Evolutionary conservation across 2,888 invertebrate species (phyloP).

Genomic region (Lithophane socia): DNA sequence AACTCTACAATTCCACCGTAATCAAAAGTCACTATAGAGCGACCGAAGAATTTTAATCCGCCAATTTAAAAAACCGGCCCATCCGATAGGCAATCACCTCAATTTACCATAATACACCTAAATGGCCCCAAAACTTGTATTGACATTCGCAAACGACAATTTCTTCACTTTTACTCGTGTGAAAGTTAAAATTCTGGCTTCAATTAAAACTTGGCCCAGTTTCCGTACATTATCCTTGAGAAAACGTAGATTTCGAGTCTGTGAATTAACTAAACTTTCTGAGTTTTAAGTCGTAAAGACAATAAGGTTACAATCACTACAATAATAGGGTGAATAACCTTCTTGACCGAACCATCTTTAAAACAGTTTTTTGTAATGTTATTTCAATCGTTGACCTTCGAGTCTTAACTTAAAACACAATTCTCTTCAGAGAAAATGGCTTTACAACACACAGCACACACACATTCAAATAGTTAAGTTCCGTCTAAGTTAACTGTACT

Average conservation of each 20-base stretch:
- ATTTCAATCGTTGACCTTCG: constrained; percentile 46
- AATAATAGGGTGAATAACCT: constrained; percentile 46
- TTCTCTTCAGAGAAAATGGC: constrained; percentile 54
- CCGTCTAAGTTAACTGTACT: constrained; percentile 66
- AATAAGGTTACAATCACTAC: constrained; percentile 51
- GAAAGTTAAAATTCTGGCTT: constrained; percentile 65
- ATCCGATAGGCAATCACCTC: constrained; percentile 34
- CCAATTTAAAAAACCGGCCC: constrained; percentile 35
- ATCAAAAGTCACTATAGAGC: constrained; percentile 7
- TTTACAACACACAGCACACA: constrained; percentile 36
- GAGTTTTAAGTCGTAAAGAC: constrained; percentile 18
- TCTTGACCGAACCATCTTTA: constrained; percentile 17
- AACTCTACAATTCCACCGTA: constrained; percentile 14
- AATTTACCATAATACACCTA: constrained; percentile 48
- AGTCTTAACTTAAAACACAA: constrained; percentile 47
- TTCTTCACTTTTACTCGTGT: constrained; percentile 69
- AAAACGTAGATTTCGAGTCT: constrained; percentile 58
- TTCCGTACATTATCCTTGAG: constrained; percentile 65
- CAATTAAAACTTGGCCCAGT: constrained; percentile 68
- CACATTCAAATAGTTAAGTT: constrained; percentile 53
- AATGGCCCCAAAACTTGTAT: constrained; percentile 58
- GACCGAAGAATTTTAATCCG: constrained; percentile 42
- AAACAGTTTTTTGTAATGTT: constrained; percentile 13
- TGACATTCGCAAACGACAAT: constrained; percentile 65
- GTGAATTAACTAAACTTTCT: constrained; percentile 42